Base-by-base conservation (phyloP, 2,888 invertebrate species). In the Xanthia icteritia region DNA sequence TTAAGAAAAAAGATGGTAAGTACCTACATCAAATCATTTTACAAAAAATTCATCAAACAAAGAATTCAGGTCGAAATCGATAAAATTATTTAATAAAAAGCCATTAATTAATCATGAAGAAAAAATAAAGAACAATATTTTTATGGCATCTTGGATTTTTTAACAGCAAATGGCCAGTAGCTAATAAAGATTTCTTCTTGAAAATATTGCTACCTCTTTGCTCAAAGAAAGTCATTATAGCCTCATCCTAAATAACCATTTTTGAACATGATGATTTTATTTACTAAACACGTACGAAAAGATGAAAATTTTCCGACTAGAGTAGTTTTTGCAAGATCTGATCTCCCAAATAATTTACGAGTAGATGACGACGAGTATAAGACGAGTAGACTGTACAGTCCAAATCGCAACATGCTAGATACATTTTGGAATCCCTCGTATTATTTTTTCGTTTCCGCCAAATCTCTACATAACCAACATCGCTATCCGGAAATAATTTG, bases 401-500 rank as follows among this genome's bases (percentile, higher is more conserved):
- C 51, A 69, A 70, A 69, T 69, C 27, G 17, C 36, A 67, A 67
- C 23, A 67, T n/a, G 23, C 1, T 20, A 8, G 27, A 20, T 27
- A 51, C 23, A 72, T 39, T 56, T 60, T 36, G n/a, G 13, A 42
- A 17, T 67, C 6, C 5, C 11, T 60, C 67, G 31, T 58, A 58
- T 27, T 66, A 56, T 69, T 51, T 73, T 39, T 58, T 5, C 42
- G 17, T 27, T 36, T 51, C 42, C 23, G 31, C n/a, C n/a, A 69
- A 81, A 75, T 63, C 54, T 58, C 56, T 36, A 58, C 36, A 36
- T 48, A 66, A 42, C 51, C 65, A 69, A 70, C 54, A 78, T 83
- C 9, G 27, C 58, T 69, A 63, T 83, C 78, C 70, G 58, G n/a
- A 72, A 82, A 79, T 82, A 75, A 71, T 82, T 81, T 71, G 74